These are phyloP conservation scores for Oreochromis aureus DNA, from an alignment of 2,113 vertebrate species.

Conservation along the genomic window DNA sequence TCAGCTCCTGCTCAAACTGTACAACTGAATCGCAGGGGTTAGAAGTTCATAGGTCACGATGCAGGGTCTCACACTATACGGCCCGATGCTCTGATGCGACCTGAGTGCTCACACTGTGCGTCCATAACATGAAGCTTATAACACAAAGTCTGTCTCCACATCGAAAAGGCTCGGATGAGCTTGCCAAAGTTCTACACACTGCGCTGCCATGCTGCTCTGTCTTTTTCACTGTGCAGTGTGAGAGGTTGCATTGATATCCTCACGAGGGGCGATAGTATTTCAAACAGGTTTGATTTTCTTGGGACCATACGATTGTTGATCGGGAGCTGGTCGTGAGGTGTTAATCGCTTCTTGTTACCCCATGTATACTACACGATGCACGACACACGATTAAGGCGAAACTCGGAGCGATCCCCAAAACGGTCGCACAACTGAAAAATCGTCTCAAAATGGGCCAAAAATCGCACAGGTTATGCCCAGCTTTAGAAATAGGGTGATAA, in stretches of 20 bases:
- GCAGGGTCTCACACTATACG: not conserved
- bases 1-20: not conserved
- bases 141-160: not conserved
- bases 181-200: not conserved
- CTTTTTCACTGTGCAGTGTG: fast-evolving
- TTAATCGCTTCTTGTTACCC: not conserved
- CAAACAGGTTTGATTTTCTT: not conserved
- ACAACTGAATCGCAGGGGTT: not conserved
- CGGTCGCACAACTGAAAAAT: not conserved
- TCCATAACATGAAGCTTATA: not conserved
- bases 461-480: fast-evolving
- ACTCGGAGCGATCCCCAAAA: not conserved
- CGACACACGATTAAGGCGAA: not conserved
- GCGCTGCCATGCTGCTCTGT: not conserved
- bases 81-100: not conserved
- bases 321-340: not conserved
- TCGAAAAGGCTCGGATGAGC: not conserved
- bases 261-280: not conserved
- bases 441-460: not conserved
- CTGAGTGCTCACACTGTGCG: fast-evolving
- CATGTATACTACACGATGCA: fast-evolving
- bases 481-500: not conserved
- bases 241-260: not conserved
- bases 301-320: not conserved
- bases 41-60: not conserved